Conservation (phyloP, 2,113 vertebrate genomes). For the Amblyopsis rosae region DNA sequence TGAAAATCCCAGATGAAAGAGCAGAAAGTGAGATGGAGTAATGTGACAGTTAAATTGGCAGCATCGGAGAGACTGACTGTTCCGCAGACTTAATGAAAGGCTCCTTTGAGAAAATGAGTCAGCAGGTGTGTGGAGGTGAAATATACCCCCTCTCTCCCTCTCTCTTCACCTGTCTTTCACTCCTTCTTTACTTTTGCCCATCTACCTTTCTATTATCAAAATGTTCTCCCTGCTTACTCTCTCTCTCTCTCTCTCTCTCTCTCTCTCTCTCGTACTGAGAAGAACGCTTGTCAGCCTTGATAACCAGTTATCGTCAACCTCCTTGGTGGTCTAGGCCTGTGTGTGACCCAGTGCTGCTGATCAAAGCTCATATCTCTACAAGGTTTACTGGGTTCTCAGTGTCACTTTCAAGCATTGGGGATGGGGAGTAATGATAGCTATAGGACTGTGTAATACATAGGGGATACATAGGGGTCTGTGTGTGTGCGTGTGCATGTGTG, state of each 20-base stretch:
- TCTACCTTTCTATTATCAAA: not conserved
- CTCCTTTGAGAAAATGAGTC: constrained; percentile 70
- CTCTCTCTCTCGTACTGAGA: constrained; percentile 34
- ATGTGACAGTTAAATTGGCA: constrained; percentile 66
- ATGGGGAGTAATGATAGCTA: constrained; percentile 1
- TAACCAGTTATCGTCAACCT: constrained; percentile 41
- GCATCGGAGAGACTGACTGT: constrained; percentile 48
- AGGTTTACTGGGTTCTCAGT: not conserved
- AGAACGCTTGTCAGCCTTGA: constrained; percentile 42
- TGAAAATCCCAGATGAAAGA: constrained; percentile 66
- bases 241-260: not conserved
- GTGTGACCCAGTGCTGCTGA: constrained; percentile 13
- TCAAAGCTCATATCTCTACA: constrained; percentile 14
- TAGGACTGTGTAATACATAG: not conserved
- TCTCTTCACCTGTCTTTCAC: constrained; percentile 17
- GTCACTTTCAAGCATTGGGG: constrained; percentile 7
- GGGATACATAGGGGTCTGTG: not conserved
- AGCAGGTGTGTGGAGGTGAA: constrained; percentile 72
- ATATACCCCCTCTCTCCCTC: constrained; percentile 40
- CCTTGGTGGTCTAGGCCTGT: constrained; percentile 28
- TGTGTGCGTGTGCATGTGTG: not conserved
- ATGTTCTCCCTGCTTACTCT: not conserved
- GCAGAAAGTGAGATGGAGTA: constrained; percentile 57
- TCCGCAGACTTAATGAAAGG: constrained; percentile 71
- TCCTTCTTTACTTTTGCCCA: not conserved